A percentile compares a stretch with the other conserved stretches of the same genome.
Conservation (phyloP, 2,797 vertebrate genomes). For the Crypturellus tataupa region DNA sequence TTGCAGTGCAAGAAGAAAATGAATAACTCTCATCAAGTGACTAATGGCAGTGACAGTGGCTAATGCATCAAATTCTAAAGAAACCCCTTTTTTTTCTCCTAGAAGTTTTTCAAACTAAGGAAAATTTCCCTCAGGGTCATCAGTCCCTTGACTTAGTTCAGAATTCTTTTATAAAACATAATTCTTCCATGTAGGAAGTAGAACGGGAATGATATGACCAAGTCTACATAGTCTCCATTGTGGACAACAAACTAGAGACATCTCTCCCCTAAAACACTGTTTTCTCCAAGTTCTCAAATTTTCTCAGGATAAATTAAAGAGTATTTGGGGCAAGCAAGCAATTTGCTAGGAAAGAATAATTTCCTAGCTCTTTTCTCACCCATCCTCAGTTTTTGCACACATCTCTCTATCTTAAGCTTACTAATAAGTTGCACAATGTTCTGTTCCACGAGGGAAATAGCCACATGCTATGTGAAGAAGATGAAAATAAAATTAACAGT, state of each 20-base stretch:
- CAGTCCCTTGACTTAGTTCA: neutral
- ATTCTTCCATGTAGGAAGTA: neutral
- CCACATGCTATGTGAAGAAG: fast-evolving
- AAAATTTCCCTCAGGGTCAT: neutral
- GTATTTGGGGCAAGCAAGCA: neutral
- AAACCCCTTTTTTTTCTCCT: neutral
- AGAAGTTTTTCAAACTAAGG: neutral
- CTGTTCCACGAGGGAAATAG: neutral
- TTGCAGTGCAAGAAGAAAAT: neutral
- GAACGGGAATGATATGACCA: neutral
- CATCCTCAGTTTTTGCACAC: neutral
- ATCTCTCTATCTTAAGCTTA: neutral
- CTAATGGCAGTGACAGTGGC: neutral
- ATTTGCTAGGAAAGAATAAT: neutral
- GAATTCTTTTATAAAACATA: neutral
- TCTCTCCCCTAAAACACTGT: neutral
- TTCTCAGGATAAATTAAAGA: neutral
- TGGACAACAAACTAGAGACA: neutral
- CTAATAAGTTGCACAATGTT: neutral
- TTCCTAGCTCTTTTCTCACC: neutral
- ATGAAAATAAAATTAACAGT: neutral
- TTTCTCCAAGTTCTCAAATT: neutral
- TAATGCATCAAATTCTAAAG: neutral
- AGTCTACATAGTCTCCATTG: neutral
- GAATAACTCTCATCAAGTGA: neutral